These are phyloP conservation scores for Cygnus olor DNA, from an alignment of 2,797 vertebrate genomes.

Conservation along the genomic window DNA sequence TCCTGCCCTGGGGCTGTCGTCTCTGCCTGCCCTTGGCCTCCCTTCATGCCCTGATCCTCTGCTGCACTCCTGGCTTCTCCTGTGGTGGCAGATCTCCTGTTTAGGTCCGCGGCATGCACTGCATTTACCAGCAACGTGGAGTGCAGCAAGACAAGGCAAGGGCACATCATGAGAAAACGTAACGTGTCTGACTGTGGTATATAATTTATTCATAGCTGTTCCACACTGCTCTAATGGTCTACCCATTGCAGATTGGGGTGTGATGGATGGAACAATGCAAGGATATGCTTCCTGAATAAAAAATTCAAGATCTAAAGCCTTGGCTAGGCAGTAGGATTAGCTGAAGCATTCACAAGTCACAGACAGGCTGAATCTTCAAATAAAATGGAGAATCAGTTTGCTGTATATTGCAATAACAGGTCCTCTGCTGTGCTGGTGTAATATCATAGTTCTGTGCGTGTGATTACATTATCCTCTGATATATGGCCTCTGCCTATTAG, in stretches of 20 bases:
- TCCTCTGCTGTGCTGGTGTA: background rate
- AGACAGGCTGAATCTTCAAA: background rate
- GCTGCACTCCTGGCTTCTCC: background rate
- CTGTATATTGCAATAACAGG: background rate
- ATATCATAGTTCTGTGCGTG: background rate
- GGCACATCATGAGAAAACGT: rapidly evolving
- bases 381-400: background rate
- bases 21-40: conserved; percentile 15
- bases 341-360: background rate
- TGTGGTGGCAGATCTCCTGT: background rate
- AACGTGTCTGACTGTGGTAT: background rate
- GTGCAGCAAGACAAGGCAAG: background rate
- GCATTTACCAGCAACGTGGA: background rate
- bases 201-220: background rate
- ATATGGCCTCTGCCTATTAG: background rate
- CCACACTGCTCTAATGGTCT: background rate
- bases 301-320: background rate
- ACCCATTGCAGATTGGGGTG: background rate
- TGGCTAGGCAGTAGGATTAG: background rate
- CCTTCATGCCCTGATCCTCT: background rate
- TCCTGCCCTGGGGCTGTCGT: background rate
- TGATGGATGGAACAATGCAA: background rate
- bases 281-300: background rate
- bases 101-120: background rate
- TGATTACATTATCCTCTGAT: background rate